These are phyloP conservation scores for Loriculus beryllinus DNA, from an alignment of 2,797 vertebrate species.

Conservation along the genomic window DNA sequence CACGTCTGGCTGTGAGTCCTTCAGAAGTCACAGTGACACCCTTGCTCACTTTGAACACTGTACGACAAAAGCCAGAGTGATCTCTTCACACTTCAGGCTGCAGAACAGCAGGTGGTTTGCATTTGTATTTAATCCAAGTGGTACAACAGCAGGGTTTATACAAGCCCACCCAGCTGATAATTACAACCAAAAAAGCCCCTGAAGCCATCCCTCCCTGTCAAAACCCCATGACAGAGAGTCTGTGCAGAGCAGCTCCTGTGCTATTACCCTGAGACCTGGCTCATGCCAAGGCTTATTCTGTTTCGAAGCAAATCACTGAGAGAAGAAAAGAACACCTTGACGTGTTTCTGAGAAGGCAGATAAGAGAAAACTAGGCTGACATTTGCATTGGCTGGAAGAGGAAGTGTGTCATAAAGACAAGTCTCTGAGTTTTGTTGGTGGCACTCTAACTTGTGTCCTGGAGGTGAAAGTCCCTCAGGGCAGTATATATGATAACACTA, in stretches of 20 bases:
- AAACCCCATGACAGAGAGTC: fast-evolving
- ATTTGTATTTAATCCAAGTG: not conserved
- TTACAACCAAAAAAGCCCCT: not conserved
- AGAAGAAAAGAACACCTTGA: not conserved
- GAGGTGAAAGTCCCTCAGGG: not conserved
- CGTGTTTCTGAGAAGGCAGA: not conserved
- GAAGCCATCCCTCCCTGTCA: not conserved
- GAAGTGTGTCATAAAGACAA: not conserved
- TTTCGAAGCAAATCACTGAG: not conserved
- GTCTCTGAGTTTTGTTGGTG: not conserved
- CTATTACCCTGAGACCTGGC: not conserved
- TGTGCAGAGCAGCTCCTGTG: not conserved
- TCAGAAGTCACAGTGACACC: conserved; percentile 8
- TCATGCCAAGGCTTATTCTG: not conserved
- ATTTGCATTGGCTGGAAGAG: not conserved
- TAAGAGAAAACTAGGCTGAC: not conserved
- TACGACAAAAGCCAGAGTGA: not conserved
- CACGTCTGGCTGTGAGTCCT: not conserved
- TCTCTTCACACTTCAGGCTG: not conserved
- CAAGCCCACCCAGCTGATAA: not conserved
- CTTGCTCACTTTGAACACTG: not conserved
- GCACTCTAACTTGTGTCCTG: not conserved
- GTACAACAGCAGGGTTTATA: not conserved
- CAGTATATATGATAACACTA: not conserved
- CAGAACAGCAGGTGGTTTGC: not conserved